phyloP scores from a whole-genome alignment of 2,113 vertebrate species.

The Pelobates fuscus region DNA sequence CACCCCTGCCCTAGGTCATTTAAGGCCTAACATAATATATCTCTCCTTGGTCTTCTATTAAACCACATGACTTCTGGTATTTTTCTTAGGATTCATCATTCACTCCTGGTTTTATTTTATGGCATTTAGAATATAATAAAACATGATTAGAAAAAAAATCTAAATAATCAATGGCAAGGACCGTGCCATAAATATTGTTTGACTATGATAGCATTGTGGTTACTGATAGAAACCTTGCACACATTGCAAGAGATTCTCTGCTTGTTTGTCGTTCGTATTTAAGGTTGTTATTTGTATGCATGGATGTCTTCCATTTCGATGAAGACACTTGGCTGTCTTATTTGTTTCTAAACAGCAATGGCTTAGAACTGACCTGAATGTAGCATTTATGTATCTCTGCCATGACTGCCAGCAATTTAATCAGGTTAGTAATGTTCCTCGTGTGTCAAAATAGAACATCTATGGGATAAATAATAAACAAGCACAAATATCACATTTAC shows the following conservation, averaged over 20 bases:
- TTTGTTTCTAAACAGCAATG: slow-evolving; percentile 12
- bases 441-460: not conserved
- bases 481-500: not conserved
- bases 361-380: slow-evolving; percentile 19
- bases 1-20: too few relatives aligned
- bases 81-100: too few relatives aligned
- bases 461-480: not conserved
- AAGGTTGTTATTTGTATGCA: slow-evolving; percentile 16
- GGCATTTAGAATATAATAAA: too few relatives aligned
- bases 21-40: too few relatives aligned
- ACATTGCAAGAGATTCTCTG: not conserved
- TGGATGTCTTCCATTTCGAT: slow-evolving; percentile 20
- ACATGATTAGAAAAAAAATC: too few relatives aligned
- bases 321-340: slow-evolving; percentile 13
- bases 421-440: slow-evolving; percentile 13
- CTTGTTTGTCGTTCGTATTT: not conserved
- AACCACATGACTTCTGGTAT: too few relatives aligned
- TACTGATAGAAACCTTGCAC: not conserved
- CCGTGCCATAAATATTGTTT: not conserved
- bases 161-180: too few relatives aligned
- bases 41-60: too few relatives aligned
- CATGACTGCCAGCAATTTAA: slow-evolving; percentile 20
- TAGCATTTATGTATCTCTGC: slow-evolving; percentile 25
- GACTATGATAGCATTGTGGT: not conserved
- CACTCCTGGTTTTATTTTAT: too few relatives aligned